Evolutionary conservation across 1,140 invertebrate species (phyloP), one percentile per base, ranked within the genome.

Genomic region (Drosophila neocordata): DNA sequence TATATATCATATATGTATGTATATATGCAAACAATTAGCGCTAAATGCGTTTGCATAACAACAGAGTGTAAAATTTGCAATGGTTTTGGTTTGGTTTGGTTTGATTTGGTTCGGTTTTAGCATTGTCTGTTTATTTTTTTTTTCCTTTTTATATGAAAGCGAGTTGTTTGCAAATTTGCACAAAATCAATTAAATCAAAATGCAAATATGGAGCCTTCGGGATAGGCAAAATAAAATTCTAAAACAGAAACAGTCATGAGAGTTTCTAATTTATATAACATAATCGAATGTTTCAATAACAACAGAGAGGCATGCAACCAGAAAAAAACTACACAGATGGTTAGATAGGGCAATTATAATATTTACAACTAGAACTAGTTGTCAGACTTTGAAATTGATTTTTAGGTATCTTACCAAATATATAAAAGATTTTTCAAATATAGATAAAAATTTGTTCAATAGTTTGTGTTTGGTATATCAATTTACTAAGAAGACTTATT

Each of bases 161-260:
- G 13, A 55, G 51, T 51, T 68, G 41, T 68, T 61, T 35, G 52
- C 41, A 8, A 41, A 71, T 68, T 68, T 66, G 34, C 65, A 73
- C 68, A 77, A 81, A 84, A 80, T 84, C 77, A 84, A 85, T 77
- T 85, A 60, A 80, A 73, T 53, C 11, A 27, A 64, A 77, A 85
- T 70, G 69, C 11, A 53, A 81, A 77, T 58, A 48, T 48, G 15
- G 41, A 48, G 41, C 41, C 41, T 31, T 38, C 22, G 6, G 24
- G 8, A n/a, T 18, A 18, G 41, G 37, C 7, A 9, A 34, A 22
- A 35, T 24, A 56, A 61, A 56, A 18, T 35, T 20, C 20, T 0
- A 56, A 69, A 73, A 27, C 41, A 52, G 13, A 41, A 58, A 65
- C 53, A 35, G 35, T 57, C 56, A 55, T 31, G 37, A 24, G 13